A percentile compares a stretch with the other conserved stretches of the same genome.
phyloP scores from a whole-genome alignment of 1,140 invertebrate genomes.

The Zaprionus taronus region DNA sequence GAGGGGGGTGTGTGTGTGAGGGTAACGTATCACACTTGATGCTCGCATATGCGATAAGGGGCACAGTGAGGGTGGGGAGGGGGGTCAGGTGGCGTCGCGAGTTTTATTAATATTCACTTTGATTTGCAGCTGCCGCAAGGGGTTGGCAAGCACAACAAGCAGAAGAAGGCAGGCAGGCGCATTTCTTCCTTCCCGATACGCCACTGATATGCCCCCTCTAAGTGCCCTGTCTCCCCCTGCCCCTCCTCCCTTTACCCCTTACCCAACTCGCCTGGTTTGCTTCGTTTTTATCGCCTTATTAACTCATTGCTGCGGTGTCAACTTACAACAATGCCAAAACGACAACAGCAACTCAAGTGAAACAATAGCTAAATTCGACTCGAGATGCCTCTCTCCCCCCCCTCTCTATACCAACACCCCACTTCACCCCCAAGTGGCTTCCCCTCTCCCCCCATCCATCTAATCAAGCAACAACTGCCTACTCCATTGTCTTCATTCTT shows the following conservation, averaged over 20 bases:
- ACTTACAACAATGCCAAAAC: slow-evolving; percentile 63
- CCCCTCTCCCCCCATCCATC: background rate
- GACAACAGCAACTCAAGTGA: slow-evolving; percentile 37
- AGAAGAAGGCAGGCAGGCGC: no score
- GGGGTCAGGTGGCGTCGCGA: background rate
- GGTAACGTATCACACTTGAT: background rate
- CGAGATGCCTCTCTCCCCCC: no score
- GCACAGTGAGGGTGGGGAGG: background rate
- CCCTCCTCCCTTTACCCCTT: background rate
- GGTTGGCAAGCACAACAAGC: background rate
- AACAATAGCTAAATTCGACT: slow-evolving; percentile 66
- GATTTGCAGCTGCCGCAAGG: slow-evolving; percentile 30
- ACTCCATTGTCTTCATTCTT: slow-evolving; percentile 31
- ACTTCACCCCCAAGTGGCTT: background rate
- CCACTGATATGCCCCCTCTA: background rate
- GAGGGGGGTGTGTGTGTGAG: background rate
- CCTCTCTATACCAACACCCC: background rate
- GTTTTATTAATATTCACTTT: slow-evolving; percentile 22
- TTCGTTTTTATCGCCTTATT: slow-evolving; percentile 72
- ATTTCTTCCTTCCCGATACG: background rate
- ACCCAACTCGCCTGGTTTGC: background rate
- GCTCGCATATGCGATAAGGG: background rate
- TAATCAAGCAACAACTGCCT: slow-evolving; percentile 25
- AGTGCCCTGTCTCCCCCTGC: background rate
- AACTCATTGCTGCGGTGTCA: slow-evolving; percentile 80